phyloP scores from a whole-genome alignment of 2,888 invertebrate genomes.

The Seira ritae region DNA sequence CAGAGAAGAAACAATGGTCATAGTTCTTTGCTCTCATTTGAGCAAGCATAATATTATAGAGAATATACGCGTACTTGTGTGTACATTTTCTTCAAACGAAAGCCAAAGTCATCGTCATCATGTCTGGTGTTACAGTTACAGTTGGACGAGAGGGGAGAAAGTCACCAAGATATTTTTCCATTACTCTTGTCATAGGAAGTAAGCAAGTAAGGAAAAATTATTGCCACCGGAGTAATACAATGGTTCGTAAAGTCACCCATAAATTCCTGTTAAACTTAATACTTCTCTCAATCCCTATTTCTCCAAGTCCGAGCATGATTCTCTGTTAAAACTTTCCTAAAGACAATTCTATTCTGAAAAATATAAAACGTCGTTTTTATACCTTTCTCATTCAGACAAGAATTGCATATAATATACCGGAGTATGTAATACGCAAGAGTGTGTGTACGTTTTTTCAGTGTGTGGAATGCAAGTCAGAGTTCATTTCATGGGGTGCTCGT shows the following conservation, averaged over 20 bases:
- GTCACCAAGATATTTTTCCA: conserved; percentile 73
- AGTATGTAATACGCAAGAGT: too few species aligned
- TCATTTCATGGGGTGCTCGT: too few species aligned
- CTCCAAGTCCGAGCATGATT: not conserved
- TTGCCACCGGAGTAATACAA: conserved; percentile 70
- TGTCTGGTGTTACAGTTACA: not conserved
- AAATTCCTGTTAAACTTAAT: conserved; percentile 73
- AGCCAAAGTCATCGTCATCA: too few species aligned
- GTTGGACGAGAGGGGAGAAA: conserved; percentile 31
- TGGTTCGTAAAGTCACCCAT: conserved; percentile 72
- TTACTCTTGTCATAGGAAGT: conserved; percentile 73
- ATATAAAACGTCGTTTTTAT: not conserved
- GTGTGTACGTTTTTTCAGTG: too few species aligned
- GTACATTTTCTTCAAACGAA: too few species aligned
- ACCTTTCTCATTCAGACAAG: not conserved
- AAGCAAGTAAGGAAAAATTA: conserved; percentile 73
- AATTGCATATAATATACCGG: too few species aligned
- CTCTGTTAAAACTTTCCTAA: conserved; percentile 3
- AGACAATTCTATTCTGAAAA: conserved; percentile 2
- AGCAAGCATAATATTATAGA: too few species aligned
- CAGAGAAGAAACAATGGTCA: too few species aligned
- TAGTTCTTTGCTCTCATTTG: too few species aligned
- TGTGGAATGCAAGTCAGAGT: too few species aligned
- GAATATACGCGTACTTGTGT: not conserved
- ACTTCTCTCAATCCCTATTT: conserved; percentile 37